A percentile compares a stretch with the other conserved stretches of the same genome.
phyloP scores from a whole-genome alignment of 2,888 invertebrate species.

The Alviniconcha strummeri region DNA sequence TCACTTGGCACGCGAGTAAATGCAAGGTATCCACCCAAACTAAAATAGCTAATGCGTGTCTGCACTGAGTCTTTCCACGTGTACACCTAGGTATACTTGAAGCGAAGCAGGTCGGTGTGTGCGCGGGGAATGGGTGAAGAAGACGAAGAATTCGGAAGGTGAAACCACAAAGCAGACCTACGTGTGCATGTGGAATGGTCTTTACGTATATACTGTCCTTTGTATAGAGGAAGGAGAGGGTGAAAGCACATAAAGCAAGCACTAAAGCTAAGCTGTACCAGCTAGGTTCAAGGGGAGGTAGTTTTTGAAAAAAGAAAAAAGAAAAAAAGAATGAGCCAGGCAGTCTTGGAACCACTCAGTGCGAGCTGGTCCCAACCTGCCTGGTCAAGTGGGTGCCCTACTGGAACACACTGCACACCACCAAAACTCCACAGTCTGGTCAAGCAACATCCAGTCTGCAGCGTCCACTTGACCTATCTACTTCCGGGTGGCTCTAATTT shows the following conservation, averaged over 20 bases:
- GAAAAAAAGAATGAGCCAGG: constrained; percentile 26
- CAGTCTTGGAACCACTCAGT: background rate
- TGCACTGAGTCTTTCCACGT: background rate
- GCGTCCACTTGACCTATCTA: no score
- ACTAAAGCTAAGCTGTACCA: background rate
- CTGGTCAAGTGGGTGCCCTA: no score
- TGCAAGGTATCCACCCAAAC: no score
- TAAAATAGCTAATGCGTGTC: background rate
- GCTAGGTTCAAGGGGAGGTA: background rate
- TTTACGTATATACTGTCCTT: background rate
- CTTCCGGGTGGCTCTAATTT: no score
- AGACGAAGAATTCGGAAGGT: no score
- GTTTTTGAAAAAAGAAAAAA: background rate
- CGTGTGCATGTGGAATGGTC: background rate
- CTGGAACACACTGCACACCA: background rate
- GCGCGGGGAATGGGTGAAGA: background rate
- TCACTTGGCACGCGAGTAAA: background rate
- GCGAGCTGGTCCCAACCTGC: no score
- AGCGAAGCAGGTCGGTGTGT: background rate
- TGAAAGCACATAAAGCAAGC: background rate
- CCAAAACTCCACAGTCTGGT: background rate
- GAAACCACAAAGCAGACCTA: no score
- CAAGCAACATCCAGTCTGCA: background rate
- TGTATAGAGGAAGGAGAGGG: background rate
- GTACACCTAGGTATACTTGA: background rate